phyloP scores from a whole-genome alignment of 2,113 vertebrate species.

The Eonycteris spelaea region DNA sequence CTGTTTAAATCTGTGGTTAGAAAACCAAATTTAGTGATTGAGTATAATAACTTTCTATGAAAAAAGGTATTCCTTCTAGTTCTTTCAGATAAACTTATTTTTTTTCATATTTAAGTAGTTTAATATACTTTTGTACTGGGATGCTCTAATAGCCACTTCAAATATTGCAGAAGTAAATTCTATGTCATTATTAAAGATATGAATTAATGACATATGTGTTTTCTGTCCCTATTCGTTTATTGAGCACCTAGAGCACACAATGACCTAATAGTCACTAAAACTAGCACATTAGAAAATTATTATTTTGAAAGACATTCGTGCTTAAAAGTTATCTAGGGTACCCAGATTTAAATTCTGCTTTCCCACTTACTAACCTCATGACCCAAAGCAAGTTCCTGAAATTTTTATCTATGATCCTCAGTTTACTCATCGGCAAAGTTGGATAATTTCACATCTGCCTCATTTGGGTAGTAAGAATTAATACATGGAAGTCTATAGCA shows the following conservation, averaged over 20 bases:
- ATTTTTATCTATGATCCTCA: neutral
- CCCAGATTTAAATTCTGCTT: neutral
- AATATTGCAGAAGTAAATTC: neutral
- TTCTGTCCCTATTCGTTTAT: neutral
- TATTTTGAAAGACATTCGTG: neutral
- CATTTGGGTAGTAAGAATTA: neutral
- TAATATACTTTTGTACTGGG: neutral
- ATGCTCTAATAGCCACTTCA: neutral
- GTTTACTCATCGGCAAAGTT: neutral
- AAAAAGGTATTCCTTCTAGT: neutral
- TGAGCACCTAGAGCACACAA: neutral
- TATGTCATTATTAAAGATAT: neutral
- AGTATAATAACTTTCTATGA: neutral
- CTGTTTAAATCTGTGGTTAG: constrained; percentile 8
- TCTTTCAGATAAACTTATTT: constrained; percentile 9
- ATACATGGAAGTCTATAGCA: neutral
- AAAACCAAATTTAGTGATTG: neutral
- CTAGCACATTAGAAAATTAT: neutral
- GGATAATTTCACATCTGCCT: neutral
- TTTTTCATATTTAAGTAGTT: neutral
- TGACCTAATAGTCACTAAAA: neutral
- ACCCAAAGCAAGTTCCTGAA: neutral
- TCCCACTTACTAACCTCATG: neutral
- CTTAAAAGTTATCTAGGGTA: neutral
- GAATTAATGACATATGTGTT: neutral